Conservation (phyloP, 2,113 vertebrate species). For the Ophthalmotilapia sp. region DNA sequence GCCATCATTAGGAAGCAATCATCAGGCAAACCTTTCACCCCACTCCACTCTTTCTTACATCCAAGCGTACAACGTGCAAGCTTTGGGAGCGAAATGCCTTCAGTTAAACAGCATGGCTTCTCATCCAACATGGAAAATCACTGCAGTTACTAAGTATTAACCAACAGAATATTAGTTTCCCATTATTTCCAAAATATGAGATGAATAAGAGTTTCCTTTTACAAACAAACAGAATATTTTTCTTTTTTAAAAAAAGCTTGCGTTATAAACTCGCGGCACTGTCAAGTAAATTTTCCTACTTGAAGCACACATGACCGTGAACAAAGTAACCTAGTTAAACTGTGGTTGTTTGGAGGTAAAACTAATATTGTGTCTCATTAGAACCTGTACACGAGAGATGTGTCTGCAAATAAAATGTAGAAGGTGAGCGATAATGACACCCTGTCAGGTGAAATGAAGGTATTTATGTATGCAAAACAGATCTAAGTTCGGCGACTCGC, state of each 20-base stretch:
- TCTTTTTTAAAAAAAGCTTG: fast-evolving
- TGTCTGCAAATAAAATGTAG: background rate
- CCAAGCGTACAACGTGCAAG: background rate
- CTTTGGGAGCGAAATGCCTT: background rate
- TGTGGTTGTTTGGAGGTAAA: background rate
- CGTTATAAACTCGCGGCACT: background rate
- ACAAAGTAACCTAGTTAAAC: background rate
- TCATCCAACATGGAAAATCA: constrained; percentile 26
- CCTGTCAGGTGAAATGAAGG: background rate
- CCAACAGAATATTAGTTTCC: background rate
- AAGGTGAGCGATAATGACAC: background rate
- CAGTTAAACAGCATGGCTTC: background rate
- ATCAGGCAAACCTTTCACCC: background rate
- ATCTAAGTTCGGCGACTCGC: background rate
- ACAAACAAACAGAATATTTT: background rate
- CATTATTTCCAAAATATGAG: background rate
- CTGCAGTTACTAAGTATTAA: background rate
- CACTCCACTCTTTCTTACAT: background rate
- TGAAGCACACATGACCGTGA: background rate
- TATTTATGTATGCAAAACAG: background rate
- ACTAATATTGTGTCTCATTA: background rate
- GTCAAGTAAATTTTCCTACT: background rate
- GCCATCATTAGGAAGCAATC: constrained; percentile 5
- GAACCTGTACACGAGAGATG: background rate
- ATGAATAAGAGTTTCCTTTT: background rate